Base-by-base conservation (phyloP, 2,797 vertebrate species). In the Onychomys arenicola region DNA sequence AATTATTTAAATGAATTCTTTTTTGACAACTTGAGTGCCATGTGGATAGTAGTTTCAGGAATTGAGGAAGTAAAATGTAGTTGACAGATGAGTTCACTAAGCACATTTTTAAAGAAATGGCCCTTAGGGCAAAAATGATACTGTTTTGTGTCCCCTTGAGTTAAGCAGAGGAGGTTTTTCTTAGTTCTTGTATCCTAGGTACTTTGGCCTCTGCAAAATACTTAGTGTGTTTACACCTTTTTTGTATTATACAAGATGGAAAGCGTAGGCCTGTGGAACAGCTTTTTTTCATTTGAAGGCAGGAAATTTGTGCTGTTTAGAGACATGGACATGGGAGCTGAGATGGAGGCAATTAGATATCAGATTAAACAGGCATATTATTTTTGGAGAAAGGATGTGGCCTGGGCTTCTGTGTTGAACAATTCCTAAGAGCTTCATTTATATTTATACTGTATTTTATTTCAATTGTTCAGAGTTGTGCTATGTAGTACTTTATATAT, bases 361-460 rank as follows among this genome's bases (percentile, higher is more conserved):
- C 43, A 95, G 27, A 55, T 84, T 23, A 73, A 1, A 82, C 80
- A 83, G 61, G 16, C 3, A 29, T 77, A 78, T 25, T 96, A 69
- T 12, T 71, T 96, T 94, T 93, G 40, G 9, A 89, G 71, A 55
- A 82, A 89, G 29, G 40, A 67, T 93, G 23, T 27, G 67, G 14
- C 13, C 17, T 59, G 55, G 23, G 32, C 40, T 5, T 93, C 23
- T 84, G 17, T 6, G 10, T 81, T 94, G 55, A 32, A 65, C 17
- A 37, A 8, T 90, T 93, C 21, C 34, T 77, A 73, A 49, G n/a
- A 81, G 14, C 34, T 93, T 78, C 29, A 82, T 91, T 82, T 19
- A 16, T 91, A 85, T 11, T 84, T 83, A 63, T 63, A 83, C 21
- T 29, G 32, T 43, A 80, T 57, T 95, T 25, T 92, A 2, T 69